Conservation (phyloP, 2,797 vertebrate genomes). For the Pachyuromys duprasi region DNA sequence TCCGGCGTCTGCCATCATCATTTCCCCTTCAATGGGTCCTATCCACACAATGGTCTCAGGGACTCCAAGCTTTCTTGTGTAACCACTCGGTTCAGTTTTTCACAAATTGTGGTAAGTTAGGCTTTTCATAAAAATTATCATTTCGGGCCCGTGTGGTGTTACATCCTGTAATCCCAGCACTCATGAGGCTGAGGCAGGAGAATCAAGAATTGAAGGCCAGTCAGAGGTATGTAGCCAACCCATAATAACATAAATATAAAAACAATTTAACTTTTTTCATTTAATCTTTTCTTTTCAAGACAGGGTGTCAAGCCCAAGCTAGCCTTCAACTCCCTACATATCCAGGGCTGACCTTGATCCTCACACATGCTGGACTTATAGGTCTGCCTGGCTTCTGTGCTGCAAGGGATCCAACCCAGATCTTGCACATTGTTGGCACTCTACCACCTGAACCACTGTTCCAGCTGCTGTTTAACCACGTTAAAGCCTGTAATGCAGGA, state of each 20-base stretch:
- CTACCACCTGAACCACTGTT: neutral
- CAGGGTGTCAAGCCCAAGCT: neutral
- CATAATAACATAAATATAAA: neutral
- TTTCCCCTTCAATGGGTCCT: neutral
- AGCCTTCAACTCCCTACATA: neutral
- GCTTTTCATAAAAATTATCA: neutral
- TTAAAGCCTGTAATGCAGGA: neutral
- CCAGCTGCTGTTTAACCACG: neutral
- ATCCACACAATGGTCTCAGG: neutral
- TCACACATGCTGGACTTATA: too few relatives aligned
- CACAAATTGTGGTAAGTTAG: neutral
- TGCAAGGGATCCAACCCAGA: neutral
- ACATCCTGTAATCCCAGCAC: neutral
- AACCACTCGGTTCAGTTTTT: neutral
- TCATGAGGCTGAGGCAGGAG: neutral
- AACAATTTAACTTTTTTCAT: neutral
- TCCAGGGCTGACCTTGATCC: neutral
- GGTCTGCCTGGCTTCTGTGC: neutral
- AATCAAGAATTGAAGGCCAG: neutral
- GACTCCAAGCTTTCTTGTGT: neutral
- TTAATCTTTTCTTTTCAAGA: neutral
- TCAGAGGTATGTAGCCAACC: neutral
- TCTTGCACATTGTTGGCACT: neutral
- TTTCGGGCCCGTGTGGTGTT: neutral
- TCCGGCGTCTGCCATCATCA: accelerated